Conservation (phyloP, 2,888 invertebrate species). For the Caenorhabditis sp. region DNA sequence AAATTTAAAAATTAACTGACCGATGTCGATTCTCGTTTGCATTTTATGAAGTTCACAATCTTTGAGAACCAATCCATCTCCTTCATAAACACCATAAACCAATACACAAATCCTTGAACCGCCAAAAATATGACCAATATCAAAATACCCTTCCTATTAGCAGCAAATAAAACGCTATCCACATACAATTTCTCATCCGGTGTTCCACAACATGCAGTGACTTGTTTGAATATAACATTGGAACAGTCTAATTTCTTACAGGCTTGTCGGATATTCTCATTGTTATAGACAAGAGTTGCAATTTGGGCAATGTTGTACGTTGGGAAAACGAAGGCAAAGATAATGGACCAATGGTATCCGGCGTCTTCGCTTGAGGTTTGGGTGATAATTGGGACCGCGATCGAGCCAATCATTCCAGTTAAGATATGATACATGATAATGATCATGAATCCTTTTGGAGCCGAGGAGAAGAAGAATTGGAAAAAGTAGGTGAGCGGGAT, state of each 20-base stretch:
- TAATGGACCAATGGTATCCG: slow-evolving; percentile 36
- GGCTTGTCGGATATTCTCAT: slow-evolving; percentile 58
- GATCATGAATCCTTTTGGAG: slow-evolving; percentile 66
- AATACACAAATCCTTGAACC: slow-evolving; percentile 48
- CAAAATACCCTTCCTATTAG: slow-evolving; percentile 49
- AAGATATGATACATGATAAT: slow-evolving; percentile 64
- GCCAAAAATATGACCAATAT: slow-evolving; percentile 53
- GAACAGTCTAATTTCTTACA: slow-evolving; percentile 54
- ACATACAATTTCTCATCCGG: slow-evolving; percentile 30
- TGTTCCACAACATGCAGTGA: slow-evolving; percentile 45
- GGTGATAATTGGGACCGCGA: slow-evolving; percentile 63
- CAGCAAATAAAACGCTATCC: slow-evolving; percentile 43
- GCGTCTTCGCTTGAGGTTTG: slow-evolving; percentile 47
- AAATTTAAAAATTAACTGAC: no score
- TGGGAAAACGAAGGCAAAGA: slow-evolving; percentile 49
- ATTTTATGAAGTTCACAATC: slow-evolving; percentile 3
- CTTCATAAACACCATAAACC: slow-evolving; percentile 41
- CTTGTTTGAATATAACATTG: slow-evolving; percentile 29
- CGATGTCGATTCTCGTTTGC: slow-evolving; percentile 10
- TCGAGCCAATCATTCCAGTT: slow-evolving; percentile 64
- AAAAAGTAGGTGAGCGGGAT: slow-evolving; percentile 65
- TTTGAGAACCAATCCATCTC: slow-evolving; percentile 32
- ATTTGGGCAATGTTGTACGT: slow-evolving; percentile 46
- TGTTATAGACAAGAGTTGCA: slow-evolving; percentile 39
- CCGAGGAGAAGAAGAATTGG: slow-evolving; percentile 60